Evolutionary conservation across 2,888 invertebrate species (phyloP).

Genomic region (Eudemis profundana): DNA sequence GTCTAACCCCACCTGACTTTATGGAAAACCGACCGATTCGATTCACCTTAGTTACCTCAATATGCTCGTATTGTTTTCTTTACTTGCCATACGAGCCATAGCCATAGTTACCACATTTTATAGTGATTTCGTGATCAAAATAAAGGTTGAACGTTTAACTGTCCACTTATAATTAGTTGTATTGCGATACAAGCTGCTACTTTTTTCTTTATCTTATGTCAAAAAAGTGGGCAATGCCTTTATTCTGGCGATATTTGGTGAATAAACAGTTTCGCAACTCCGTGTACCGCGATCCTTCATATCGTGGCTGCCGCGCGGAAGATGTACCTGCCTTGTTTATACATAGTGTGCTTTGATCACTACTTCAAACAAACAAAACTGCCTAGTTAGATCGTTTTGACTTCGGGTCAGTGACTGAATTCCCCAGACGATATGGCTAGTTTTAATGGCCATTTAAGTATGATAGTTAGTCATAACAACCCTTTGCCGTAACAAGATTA

Average conservation of each 20-base stretch:
- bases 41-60: no score
- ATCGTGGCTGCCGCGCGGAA: conserved; percentile 14
- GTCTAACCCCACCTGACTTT: no score
- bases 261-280: neutral
- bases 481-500: neutral
- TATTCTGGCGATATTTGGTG: neutral
- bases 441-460: neutral
- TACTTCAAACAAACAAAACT: conserved; percentile 15
- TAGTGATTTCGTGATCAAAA: no score
- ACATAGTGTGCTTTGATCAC: conserved; percentile 32
- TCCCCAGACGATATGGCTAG: conserved; percentile 2
- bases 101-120: no score
- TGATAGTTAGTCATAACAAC: neutral
- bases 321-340: conserved; percentile 27
- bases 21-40: no score
- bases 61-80: no score
- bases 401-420: neutral
- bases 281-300: conserved; percentile 20
- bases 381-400: neutral
- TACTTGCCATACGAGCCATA: no score
- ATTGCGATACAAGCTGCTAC: no score
- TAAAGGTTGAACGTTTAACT: no score
- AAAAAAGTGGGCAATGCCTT: neutral
- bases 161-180: no score
- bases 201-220: no score